Conservation (phyloP, 2,797 vertebrate species). For the Macropus fuliginosus region DNA sequence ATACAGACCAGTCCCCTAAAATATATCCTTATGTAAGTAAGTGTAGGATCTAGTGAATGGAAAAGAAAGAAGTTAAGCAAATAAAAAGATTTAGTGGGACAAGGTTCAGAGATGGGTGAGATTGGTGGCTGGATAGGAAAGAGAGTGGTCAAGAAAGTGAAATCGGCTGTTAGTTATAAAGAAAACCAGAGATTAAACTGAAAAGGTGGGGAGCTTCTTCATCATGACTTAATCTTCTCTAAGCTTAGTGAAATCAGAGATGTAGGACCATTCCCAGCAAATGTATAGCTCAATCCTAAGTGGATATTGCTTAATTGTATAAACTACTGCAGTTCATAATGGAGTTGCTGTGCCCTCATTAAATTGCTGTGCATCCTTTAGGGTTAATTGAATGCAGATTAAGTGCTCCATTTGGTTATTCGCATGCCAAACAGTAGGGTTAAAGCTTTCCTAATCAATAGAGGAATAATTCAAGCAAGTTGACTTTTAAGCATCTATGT, state of each 20-base stretch:
- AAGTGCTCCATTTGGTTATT: conserved; percentile 38
- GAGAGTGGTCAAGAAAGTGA: background rate
- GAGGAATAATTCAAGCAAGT: conserved; percentile 43
- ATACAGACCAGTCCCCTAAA: background rate
- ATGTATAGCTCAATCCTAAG: conserved; percentile 32
- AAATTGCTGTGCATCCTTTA: conserved; percentile 52
- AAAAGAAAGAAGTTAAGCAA: background rate
- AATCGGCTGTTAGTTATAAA: background rate
- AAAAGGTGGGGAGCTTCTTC: conserved; percentile 16
- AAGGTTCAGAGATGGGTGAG: background rate
- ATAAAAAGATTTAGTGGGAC: background rate
- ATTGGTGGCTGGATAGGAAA: background rate
- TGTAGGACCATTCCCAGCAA: conserved; percentile 48
- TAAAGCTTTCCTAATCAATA: conserved; percentile 55
- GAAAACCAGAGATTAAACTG: background rate
- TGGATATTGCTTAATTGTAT: conserved; percentile 66
- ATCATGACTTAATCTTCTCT: background rate
- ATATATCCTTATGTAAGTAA: background rate
- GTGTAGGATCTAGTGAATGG: background rate
- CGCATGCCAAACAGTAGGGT: conserved; percentile 22
- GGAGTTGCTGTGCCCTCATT: conserved; percentile 34
- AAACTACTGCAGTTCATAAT: conserved; percentile 55
- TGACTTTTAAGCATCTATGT: conserved; percentile 45
- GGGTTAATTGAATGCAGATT: conserved; percentile 61
- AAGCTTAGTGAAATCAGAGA: conserved; percentile 54